Evolutionary conservation across 2,888 invertebrate species (phyloP).

Genomic region (Brassicogethes aeneus): DNA sequence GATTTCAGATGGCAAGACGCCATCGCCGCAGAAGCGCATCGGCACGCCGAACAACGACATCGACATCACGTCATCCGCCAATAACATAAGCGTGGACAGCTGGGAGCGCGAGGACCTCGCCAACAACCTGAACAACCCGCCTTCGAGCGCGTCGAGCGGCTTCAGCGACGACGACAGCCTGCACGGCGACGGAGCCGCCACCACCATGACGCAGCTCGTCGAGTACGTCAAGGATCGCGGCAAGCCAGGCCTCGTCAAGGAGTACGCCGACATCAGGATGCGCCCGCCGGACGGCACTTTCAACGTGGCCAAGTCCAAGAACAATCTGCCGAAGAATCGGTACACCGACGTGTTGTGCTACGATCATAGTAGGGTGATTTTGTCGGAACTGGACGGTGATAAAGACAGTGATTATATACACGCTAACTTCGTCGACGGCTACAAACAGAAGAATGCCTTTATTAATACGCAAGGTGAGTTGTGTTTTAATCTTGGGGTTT

Average conservation of each 20-base stretch:
- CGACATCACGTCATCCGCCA: constrained; percentile 40
- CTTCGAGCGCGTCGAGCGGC: constrained; percentile 69
- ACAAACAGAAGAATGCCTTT: constrained; percentile 95
- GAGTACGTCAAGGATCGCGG: constrained; percentile 55
- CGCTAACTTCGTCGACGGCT: constrained; percentile 96
- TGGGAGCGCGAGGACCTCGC: constrained; percentile 41
- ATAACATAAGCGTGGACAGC: constrained; percentile 40
- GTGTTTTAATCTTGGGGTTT: too few species aligned
- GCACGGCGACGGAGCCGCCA: constrained; percentile 56
- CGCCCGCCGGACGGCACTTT: constrained; percentile 83
- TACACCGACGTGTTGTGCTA: constrained; percentile 96
- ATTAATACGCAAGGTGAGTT: constrained; percentile 88
- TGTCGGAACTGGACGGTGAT: constrained; percentile 62
- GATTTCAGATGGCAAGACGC: constrained; percentile 35
- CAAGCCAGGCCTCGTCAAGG: constrained; percentile 65
- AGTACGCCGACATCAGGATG: constrained; percentile 79
- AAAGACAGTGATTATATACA: constrained; percentile 88
- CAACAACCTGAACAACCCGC: constrained; percentile 56
- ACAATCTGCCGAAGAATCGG: constrained; percentile 74
- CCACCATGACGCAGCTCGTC: constrained; percentile 65
- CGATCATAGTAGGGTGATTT: constrained; percentile 87
- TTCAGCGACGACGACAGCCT: constrained; percentile 88
- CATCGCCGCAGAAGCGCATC: constrained; percentile 36
- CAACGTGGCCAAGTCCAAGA: constrained; percentile 68
- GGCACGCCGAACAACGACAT: constrained; percentile 40